Evolutionary conservation across 1,140 invertebrate species (phyloP), one percentile per base, ranked within the genome.

Genomic region (Armadillidium nasatum): DNA sequence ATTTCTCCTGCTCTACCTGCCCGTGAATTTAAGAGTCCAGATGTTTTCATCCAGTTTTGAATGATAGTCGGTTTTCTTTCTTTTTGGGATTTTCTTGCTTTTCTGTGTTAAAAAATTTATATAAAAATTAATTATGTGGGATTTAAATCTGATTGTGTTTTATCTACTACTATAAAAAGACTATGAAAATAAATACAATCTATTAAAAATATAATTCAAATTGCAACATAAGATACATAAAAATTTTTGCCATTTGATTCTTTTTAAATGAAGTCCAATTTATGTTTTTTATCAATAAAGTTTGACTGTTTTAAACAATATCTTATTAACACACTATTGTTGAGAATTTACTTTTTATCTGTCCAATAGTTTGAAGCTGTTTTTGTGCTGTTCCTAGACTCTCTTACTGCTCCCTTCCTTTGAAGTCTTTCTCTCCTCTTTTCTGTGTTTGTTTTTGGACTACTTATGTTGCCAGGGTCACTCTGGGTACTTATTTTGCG

Each of bases 1-100:
- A 87, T 85, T 10, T 86, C 82, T 0, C 86, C 86, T 44, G 87
- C 87, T 60, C 87, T 76, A 9, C 86, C 86, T 7, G 85, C 83
- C 7, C 86, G 78, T 0, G 85, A 85, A 76, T 85, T 85, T 23
- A 86, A 80, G 22, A 84, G 23, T 21, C 33, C 70, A 19, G 23
- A 67, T 22, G 73, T n/a, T 19, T 33, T 54, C 44, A 74, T 11
- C 50, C 50, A 60, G 7, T 19, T 60, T 7, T 60, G 50, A 7
- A 60, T 60, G 11, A 81, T 68, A n/a, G 76, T 73, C 7, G 80
- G 72, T 44, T 79, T 80, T 67, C 76, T 76, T 43, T 80, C 78
- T 19, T 76, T 72, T 19, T 72, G 66, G 7, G 75, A 72, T 13
- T 43, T 74, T 11, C 72, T 72, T 19, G 79, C 77, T 78, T 80